A percentile compares a stretch with the other conserved stretches of the same genome.
phyloP scores from a whole-genome alignment of 2,113 vertebrate genomes.

The Chlamydotis undulata region DNA sequence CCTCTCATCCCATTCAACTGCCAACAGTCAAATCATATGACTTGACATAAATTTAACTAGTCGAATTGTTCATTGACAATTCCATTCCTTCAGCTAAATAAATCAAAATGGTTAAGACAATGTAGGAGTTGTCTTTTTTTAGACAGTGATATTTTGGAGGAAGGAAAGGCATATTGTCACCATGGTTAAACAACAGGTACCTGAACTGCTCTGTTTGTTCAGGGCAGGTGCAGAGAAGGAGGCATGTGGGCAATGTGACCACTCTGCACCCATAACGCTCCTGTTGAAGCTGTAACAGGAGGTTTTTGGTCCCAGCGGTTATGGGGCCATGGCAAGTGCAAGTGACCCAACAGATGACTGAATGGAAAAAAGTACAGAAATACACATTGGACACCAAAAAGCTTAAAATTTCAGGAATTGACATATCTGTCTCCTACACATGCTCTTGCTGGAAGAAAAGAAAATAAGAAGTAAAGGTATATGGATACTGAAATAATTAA shows the following conservation, averaged over 20 bases:
- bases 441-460: not conserved
- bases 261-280: not conserved
- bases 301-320: not conserved
- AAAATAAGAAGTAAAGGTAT: not conserved
- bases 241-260: accelerated
- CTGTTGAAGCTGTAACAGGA: not conserved
- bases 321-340: not conserved
- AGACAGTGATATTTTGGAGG: not conserved
- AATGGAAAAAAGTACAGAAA: not conserved
- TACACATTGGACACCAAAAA: not conserved
- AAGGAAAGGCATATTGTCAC: not conserved
- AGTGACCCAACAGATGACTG: not conserved
- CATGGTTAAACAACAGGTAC: not conserved
- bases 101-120: not conserved
- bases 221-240: not conserved
- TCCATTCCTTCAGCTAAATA: not conserved
- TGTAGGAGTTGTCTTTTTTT: not conserved
- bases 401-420: not conserved
- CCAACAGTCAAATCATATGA: slow-evolving; percentile 6
- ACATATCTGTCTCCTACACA: not conserved
- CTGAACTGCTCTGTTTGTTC: not conserved
- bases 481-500: not conserved
- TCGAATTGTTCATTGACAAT: not conserved
- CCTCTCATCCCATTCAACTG: slow-evolving; percentile 11
- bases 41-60: not conserved